Base-by-base conservation (phyloP, 2,888 invertebrate species). In the Machimus atricapillus region DNA sequence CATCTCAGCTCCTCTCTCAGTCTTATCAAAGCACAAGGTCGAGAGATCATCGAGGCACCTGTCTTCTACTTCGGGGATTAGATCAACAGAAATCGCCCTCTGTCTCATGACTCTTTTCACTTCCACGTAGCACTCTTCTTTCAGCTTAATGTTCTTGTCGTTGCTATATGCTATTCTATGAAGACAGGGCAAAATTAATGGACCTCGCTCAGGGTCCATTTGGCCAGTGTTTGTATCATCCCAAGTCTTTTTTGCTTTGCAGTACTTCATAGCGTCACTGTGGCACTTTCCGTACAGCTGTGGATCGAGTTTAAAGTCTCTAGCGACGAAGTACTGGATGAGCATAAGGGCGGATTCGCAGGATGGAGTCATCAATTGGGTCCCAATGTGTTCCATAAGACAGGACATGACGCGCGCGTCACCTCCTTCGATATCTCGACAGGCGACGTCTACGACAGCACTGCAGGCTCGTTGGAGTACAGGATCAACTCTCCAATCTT, bases 321-420 rank as follows among this genome's bases (percentile, higher is more conserved):
- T 95, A 0, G 98, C 97, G 88, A 99, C 95, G 93, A 99, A 99
- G 92, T 98, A 99, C 91, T 99, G 98, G 90, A 99, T 98, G 93
- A 99, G 98, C 87, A 99, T 94, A 74, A 99, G 93, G 9, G 98
- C 96, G 89, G 96, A 95, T 93, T 98, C 98, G 93, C 99, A 99
- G 19, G 96, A 96, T 87, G 95, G 95, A 0, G 95, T 96, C 98
- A 99, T 99, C 0, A 90, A 89, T 73, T 95, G 93, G 1, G 96
- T 96, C 58, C 96, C 97, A 81, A 99, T 94, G 91, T 97, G 96
- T 90, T 98, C 97, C 97, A 99, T 97, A 46, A 99, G 94, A 91
- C 99, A 99, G 27, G 96, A 96, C 94, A 99, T 96, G 0, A 99
- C 96, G 90, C 96, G 94, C 0, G 96, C 96, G 91, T 96, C 95